These are phyloP conservation scores for Pegoplata infirma DNA, from an alignment of 2,888 invertebrate species.

Conservation along the genomic window DNA sequence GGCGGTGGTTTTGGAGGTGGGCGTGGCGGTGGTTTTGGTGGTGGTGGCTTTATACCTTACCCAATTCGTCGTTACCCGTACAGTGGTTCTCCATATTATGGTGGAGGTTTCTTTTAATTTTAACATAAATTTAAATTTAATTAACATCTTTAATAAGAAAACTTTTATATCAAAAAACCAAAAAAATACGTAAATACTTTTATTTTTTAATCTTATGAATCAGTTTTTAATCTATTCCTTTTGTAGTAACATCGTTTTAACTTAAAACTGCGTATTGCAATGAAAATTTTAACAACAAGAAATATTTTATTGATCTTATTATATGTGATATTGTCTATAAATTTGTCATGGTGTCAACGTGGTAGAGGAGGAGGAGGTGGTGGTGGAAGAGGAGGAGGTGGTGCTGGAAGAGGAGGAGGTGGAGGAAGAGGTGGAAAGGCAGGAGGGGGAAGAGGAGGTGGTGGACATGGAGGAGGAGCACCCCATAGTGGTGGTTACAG, in stretches of 20 bases:
- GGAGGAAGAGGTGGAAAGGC: slow-evolving; percentile 5
- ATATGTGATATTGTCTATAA: background rate
- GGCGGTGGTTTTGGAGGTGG: background rate
- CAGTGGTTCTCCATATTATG: no score
- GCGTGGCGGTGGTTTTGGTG: slow-evolving; percentile 21
- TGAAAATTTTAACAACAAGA: background rate
- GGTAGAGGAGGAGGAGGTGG: background rate
- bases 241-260: background rate
- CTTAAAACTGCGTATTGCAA: background rate
- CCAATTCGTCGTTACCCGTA: background rate
- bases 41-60: slow-evolving; percentile 9
- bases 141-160: background rate
- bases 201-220: background rate
- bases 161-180: background rate
- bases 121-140: background rate
- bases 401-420: slow-evolving; percentile 12
- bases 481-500: background rate
- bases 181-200: background rate
- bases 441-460: slow-evolving; percentile 1
- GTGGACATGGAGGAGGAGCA: background rate
- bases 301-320: background rate
- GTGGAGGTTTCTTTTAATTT: background rate
- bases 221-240: background rate
- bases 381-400: slow-evolving; percentile 15
- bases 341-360: background rate